Percentiles rank a stretch among this genome's conserved stretches.
Evolutionary conservation across 1,140 invertebrate species (phyloP).

Genomic region (Agrilus planipennis): DNA sequence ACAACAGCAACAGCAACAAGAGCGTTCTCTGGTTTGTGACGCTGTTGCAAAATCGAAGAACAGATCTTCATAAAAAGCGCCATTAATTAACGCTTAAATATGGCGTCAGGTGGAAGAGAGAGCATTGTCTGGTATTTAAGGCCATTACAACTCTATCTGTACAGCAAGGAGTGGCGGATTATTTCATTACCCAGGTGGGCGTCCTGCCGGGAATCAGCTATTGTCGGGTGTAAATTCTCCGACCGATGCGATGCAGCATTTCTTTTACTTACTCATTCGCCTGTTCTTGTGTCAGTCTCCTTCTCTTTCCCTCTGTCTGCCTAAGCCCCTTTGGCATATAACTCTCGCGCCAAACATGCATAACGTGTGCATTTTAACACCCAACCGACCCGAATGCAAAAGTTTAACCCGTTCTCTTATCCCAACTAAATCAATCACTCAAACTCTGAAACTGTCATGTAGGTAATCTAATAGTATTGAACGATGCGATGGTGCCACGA

Average conservation of each 20-base stretch:
- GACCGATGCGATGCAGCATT: conserved; percentile 6
- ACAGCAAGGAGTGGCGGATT: conserved; percentile 29
- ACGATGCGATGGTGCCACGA: no score
- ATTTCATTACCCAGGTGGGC: conserved; percentile 32
- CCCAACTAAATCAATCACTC: no score
- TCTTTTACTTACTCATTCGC: no score
- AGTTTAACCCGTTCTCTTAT: no score
- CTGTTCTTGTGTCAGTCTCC: no score
- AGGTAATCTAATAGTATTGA: no score
- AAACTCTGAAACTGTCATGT: no score
- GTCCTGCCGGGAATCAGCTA: conserved; percentile 23
- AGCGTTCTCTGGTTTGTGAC: background rate
- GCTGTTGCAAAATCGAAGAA: background rate
- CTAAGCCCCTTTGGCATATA: no score
- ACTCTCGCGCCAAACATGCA: no score
- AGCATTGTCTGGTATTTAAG: conserved; percentile 21
- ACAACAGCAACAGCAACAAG: background rate
- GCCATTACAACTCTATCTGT: conserved; percentile 31
- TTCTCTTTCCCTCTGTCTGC: no score
- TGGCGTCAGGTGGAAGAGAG: conserved; percentile 10
- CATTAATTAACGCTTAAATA: conserved; percentile 20
- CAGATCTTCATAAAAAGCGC: conserved; percentile 6
- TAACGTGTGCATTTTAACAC: no score
- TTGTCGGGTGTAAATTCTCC: conserved; percentile 33
- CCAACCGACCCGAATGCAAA: no score